These are phyloP conservation scores for Trogon melanurus DNA, from an alignment of 2,113 vertebrate genomes.

Conservation along the genomic window DNA sequence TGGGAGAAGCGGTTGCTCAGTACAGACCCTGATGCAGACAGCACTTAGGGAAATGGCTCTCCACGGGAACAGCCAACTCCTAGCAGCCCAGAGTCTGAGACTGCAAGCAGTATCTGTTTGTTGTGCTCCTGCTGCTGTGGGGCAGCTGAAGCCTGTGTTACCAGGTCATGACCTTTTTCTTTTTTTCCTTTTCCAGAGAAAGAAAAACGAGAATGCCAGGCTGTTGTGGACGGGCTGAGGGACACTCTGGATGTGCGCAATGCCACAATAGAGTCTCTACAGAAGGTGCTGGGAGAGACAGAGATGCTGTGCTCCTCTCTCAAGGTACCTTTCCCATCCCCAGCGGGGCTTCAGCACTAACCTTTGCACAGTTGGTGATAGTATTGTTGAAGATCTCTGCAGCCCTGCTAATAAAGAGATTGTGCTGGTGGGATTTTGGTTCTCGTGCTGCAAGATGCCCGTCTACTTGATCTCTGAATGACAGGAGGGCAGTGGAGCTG, in stretches of 20 bases:
- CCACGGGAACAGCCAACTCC: background rate
- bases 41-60: conserved; percentile 20
- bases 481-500: background rate
- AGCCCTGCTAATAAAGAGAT: background rate
- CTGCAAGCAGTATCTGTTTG: background rate
- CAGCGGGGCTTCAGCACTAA: background rate
- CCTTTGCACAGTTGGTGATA: background rate
- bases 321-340: conserved; percentile 75
- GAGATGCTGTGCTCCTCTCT: conserved; percentile 90
- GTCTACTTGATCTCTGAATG: background rate
- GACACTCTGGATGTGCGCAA: conserved; percentile 86
- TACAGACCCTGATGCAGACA: background rate
- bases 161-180: background rate
- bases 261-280: conserved; percentile 82
- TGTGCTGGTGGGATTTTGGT: background rate
- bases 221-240: conserved; percentile 80
- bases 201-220: conserved; percentile 86
- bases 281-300: conserved; percentile 82
- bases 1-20: conserved; percentile 6
- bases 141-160: background rate
- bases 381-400: background rate
- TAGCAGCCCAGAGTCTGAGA: background rate
- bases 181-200: conserved; percentile 76
- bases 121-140: background rate
- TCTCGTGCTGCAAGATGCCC: background rate